These are phyloP conservation scores for Noctilio leporinus DNA, from an alignment of 2,113 vertebrate genomes.

Conservation along the genomic window DNA sequence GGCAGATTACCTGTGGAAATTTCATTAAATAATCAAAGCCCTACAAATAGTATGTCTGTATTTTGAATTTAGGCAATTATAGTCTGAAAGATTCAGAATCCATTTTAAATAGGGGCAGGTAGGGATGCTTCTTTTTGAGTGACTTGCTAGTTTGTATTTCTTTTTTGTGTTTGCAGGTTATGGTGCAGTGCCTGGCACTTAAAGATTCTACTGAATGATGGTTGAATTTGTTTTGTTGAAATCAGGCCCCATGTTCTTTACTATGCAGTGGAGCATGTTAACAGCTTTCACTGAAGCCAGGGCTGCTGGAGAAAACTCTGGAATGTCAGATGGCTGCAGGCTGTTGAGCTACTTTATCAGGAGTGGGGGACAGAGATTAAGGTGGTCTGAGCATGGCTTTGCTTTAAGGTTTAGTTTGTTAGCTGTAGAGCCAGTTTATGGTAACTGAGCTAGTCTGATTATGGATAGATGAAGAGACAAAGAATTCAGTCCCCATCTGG, in stretches of 20 bases:
- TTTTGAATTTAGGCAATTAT: constrained; percentile 34
- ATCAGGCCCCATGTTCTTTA: neutral
- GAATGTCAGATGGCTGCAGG: neutral
- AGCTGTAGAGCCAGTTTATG: neutral
- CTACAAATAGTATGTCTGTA: constrained; percentile 34
- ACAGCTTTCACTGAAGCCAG: neutral
- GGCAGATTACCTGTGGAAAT: constrained; percentile 33
- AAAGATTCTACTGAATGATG: neutral
- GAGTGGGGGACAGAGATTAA: neutral
- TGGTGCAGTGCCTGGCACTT: neutral
- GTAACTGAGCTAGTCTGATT: neutral
- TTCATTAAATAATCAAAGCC: constrained; percentile 35
- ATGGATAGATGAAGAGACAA: no score
- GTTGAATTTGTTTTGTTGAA: neutral
- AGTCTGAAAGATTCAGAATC: constrained; percentile 42
- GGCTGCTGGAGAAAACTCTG: neutral
- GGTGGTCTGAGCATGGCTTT: neutral
- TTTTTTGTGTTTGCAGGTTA: neutral
- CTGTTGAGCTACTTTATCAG: neutral
- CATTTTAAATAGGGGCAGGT: neutral
- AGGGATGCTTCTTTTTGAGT: neutral
- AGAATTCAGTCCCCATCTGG: no score
- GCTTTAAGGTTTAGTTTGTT: neutral
- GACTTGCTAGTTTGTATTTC: neutral
- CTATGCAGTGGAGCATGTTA: neutral